Conservation (phyloP, 2,888 invertebrate species). For the Himalopsyche tibetana region DNA sequence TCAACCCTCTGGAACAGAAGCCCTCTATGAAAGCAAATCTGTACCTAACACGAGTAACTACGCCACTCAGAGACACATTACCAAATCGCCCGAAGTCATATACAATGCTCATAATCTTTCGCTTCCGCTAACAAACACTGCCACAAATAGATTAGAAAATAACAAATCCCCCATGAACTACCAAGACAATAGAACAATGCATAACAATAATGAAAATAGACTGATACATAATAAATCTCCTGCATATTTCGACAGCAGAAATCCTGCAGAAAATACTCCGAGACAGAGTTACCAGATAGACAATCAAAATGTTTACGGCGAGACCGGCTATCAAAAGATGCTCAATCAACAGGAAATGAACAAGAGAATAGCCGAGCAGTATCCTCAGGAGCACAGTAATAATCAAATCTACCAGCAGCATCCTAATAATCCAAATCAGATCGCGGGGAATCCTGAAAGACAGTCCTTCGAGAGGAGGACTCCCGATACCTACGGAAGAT, state of each 20-base stretch:
- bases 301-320: constrained; percentile 60
- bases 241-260: constrained; percentile 59
- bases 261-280: constrained; percentile 49
- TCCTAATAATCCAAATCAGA: constrained; percentile 67
- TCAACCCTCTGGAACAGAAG: constrained; percentile 65
- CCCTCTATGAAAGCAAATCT: constrained; percentile 62
- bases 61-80: constrained; percentile 64
- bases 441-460: constrained; percentile 69
- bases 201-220: constrained; percentile 67
- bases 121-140: constrained; percentile 73
- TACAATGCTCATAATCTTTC: constrained; percentile 75
- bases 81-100: constrained; percentile 67
- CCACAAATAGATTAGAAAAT: constrained; percentile 72
- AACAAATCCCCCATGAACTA: constrained; percentile 68
- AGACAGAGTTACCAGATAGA: constrained; percentile 60
- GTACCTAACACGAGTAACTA: constrained; percentile 61
- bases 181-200: constrained; percentile 54
- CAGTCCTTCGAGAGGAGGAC: constrained; percentile 83
- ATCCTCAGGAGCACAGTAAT: constrained; percentile 41
- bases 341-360: constrained; percentile 63
- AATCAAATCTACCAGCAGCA: constrained; percentile 54
- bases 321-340: constrained; percentile 63
- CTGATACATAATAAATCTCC: constrained; percentile 62
- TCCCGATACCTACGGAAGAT: constrained; percentile 88
- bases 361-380: constrained; percentile 67